Evolutionary conservation across 1,140 invertebrate genomes (phyloP).

Genomic region (Bombus confusus): DNA sequence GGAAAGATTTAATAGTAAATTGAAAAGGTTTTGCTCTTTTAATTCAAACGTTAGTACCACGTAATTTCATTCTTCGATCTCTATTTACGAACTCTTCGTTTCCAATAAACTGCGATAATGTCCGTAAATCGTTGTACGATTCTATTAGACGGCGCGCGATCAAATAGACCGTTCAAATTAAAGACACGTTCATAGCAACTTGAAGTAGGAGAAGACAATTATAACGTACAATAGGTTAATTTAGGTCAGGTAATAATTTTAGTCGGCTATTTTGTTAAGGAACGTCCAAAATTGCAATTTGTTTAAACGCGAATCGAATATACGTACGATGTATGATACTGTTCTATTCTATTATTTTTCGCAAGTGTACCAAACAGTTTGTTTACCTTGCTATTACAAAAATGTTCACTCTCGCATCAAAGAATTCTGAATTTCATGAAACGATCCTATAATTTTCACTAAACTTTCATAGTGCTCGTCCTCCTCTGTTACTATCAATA

Average conservation of each 20-base stretch:
- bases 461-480: background rate
- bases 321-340: background rate
- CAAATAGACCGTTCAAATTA: background rate
- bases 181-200: background rate
- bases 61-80: background rate
- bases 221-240: background rate
- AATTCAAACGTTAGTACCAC: background rate
- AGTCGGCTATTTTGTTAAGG: background rate
- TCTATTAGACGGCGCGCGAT: background rate
- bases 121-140: background rate
- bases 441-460: background rate
- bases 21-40: background rate
- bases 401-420: background rate
- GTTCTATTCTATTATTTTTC: background rate
- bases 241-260: background rate
- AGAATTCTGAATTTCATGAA: background rate
- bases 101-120: background rate
- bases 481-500: background rate
- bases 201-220: background rate
- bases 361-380: background rate
- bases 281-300: too few species aligned
- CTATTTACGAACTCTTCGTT: background rate
- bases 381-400: too few species aligned
- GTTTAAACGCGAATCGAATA: too few species aligned
- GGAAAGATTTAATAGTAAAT: slow-evolving; percentile 1